Evolutionary conservation across 2,888 invertebrate species (phyloP), one percentile per base, ranked within the genome.

Genomic region (Diogma glabrata): DNA sequence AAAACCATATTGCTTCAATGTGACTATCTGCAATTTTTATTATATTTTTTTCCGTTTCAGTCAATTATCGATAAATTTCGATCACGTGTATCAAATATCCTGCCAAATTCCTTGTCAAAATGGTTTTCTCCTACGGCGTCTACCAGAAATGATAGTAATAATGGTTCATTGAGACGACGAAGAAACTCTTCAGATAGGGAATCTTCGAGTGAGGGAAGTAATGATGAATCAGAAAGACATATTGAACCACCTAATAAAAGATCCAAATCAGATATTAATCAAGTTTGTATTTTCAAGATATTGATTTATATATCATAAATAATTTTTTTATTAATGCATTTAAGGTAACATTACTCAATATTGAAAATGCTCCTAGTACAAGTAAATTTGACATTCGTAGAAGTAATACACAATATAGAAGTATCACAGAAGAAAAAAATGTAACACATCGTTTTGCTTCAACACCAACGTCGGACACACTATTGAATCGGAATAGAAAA

Each of bases 61-160:
- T 67, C 69, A 50, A 63, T 69, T 54, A 67, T 69, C 53, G 64
- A 63, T 52, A 69, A 67, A 60, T 62, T 69, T 28, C 66, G 65
- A 52, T 65, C 62, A 45, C 64, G 65, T 28, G 65, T 69, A 9
- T 62, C 67, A 7, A 67, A 63, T 54, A 68, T 69, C 47, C 54
- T 69, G 17, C 65, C 68, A 46, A 61, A 61, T 49, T 63, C 64
- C 45, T 53, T 69, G 7, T 61, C 62, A 38, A 64, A 65, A 57
- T 69, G 70, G 69, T 67, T 69, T 56, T 67, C 67, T 45, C 66
- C 67, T 24, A 60, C 60, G 22, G 49, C 58, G 24, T 54, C 57
- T 40, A 22, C 40, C 33, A 40, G 47, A 16, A 45, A 24, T 12
- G 51, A 52, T 9, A 43, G 47, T 3, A 54, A 53, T 17, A 62